Conservation (phyloP, 1,140 invertebrate genomes). For the Sminthurides bifidus region DNA sequence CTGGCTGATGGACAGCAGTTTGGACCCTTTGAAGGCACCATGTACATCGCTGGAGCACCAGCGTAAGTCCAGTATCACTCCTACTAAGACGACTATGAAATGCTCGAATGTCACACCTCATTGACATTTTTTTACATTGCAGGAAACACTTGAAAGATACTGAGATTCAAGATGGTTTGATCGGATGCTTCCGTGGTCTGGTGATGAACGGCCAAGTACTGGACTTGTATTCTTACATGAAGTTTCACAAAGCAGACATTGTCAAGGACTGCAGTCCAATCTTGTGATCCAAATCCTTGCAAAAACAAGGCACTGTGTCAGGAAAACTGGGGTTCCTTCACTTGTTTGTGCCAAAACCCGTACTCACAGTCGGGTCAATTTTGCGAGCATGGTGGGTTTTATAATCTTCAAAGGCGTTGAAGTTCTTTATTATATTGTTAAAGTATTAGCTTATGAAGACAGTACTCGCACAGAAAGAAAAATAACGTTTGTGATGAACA, state of each 20-base stretch:
- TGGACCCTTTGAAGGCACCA: slow-evolving; percentile 79
- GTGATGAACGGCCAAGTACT: slow-evolving; percentile 81
- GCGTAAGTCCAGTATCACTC: slow-evolving; percentile 45
- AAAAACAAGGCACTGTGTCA: slow-evolving; percentile 79
- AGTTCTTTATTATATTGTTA: too few species aligned
- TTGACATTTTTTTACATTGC: too few species aligned
- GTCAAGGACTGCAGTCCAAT: slow-evolving; percentile 84
- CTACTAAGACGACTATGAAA: background rate
- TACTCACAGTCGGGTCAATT: slow-evolving; percentile 79
- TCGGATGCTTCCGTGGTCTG: slow-evolving; percentile 82
- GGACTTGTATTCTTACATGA: slow-evolving; percentile 85
- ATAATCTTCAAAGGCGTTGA: too few species aligned
- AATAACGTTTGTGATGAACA: slow-evolving; percentile 43
- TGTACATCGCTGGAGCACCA: slow-evolving; percentile 83
- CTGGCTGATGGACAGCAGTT: slow-evolving; percentile 72
- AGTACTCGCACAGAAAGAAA: too few species aligned
- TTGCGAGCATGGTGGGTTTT: slow-evolving; percentile 72
- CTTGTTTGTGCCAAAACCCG: slow-evolving; percentile 62
- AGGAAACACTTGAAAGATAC: slow-evolving; percentile 59
- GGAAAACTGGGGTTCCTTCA: slow-evolving; percentile 82
- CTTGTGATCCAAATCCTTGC: slow-evolving; percentile 85
- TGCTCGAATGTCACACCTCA: too few species aligned
- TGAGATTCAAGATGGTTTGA: slow-evolving; percentile 70
- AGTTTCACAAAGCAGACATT: slow-evolving; percentile 76
- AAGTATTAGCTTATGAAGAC: too few species aligned